These are phyloP conservation scores for Baryphthengus martii DNA, from an alignment of 2,113 vertebrate genomes.

Conservation along the genomic window DNA sequence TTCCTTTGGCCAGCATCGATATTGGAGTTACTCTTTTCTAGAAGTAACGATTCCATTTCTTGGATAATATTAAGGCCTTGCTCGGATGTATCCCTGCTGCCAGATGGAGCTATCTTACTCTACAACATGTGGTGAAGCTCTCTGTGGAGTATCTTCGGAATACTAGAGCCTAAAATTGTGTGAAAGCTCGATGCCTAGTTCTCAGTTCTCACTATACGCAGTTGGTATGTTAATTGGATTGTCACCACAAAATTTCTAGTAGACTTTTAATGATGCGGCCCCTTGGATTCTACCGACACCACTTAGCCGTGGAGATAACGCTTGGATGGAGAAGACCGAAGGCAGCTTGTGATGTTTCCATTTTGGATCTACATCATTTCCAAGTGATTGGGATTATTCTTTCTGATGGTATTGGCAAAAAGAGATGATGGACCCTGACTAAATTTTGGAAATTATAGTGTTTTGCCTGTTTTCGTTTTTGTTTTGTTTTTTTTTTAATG, in stretches of 20 bases:
- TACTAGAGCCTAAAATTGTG: slow-evolving; percentile 69
- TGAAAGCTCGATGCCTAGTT: slow-evolving; percentile 68
- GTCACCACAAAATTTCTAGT: slow-evolving; percentile 65
- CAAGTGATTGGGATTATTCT: slow-evolving; percentile 75
- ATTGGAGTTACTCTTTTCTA: slow-evolving; percentile 79
- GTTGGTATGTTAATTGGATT: slow-evolving; percentile 74
- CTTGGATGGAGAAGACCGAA: slow-evolving; percentile 75
- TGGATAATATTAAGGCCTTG: slow-evolving; percentile 83
- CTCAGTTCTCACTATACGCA: slow-evolving; percentile 60
- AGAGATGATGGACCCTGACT: slow-evolving; percentile 66
- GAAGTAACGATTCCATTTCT: slow-evolving; percentile 68
- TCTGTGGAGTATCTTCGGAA: slow-evolving; percentile 77
- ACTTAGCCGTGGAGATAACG: slow-evolving; percentile 71
- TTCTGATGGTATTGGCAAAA: slow-evolving; percentile 72
- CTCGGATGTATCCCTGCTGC: slow-evolving; percentile 86
- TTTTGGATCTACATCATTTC: slow-evolving; percentile 79
- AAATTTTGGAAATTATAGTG: slow-evolving; percentile 79
- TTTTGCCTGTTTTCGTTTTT: slow-evolving; percentile 54
- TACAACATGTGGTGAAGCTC: slow-evolving; percentile 68
- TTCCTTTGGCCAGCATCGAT: slow-evolving; percentile 71
- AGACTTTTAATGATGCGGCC: slow-evolving; percentile 61
- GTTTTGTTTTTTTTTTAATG: slow-evolving; percentile 36
- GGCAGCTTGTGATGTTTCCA: slow-evolving; percentile 68
- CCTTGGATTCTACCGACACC: slow-evolving; percentile 80
- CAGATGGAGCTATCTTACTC: slow-evolving; percentile 77